Conservation (phyloP, 2,797 vertebrate genomes). For the Hephaestus fuliginosus region DNA sequence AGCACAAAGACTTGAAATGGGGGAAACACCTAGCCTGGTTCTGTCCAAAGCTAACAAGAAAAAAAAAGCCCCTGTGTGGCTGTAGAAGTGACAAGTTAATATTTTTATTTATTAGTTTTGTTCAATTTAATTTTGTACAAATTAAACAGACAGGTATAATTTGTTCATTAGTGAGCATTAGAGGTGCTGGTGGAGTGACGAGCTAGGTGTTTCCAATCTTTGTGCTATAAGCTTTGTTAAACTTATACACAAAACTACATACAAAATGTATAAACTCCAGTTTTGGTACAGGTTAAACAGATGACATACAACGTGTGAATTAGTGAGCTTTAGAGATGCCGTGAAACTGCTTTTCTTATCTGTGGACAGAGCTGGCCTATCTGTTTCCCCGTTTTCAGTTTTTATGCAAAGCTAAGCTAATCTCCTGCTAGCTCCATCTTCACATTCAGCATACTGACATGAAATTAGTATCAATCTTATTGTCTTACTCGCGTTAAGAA, state of each 20-base stretch:
- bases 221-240: background rate
- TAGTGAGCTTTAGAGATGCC: background rate
- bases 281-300: background rate
- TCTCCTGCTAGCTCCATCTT: background rate
- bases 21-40: background rate
- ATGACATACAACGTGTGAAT: background rate
- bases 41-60: background rate
- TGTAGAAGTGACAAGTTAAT: background rate
- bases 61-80: background rate
- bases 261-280: background rate
- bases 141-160: background rate
- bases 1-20: background rate
- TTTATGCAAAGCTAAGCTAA: background rate
- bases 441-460: background rate
- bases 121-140: background rate
- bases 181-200: background rate
- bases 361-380: background rate
- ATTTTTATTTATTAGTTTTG: background rate
- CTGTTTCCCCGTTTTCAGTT: background rate
- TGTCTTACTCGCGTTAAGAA: background rate
- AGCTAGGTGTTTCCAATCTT: background rate
- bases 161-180: background rate
- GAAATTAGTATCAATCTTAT: background rate
- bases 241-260: no score
- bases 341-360: background rate